Conservation (phyloP, 2,797 vertebrate genomes). For the Onychomys leucogaster region DNA sequence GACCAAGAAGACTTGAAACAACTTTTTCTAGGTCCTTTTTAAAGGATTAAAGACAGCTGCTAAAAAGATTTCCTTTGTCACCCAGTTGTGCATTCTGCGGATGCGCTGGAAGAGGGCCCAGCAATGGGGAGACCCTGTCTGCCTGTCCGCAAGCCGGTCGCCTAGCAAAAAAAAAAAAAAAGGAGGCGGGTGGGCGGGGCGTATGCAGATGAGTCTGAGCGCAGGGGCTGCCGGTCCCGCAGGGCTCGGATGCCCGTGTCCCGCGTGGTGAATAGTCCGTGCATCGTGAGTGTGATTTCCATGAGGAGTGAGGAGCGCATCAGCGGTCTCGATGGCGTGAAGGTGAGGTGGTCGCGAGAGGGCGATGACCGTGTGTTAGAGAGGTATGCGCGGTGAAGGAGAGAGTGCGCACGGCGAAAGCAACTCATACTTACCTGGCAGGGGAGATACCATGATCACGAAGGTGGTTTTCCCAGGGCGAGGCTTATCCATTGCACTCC, state of each 20-base stretch:
- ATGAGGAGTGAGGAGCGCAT: fast-evolving
- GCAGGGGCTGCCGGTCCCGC: not conserved
- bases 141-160: not conserved
- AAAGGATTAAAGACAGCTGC: too few species aligned
- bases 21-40: not conserved
- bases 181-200: not conserved
- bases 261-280: not conserved
- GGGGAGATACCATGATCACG: not conserved
- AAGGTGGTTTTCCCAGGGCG: not conserved
- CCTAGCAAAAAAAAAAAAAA: not conserved
- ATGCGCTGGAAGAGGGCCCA: not conserved
- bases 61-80: too few species aligned
- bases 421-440: not conserved
- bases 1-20: not conserved
- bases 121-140: not conserved
- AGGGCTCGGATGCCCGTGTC: not conserved
- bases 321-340: not conserved
- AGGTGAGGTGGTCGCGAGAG: fast-evolving
- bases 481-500: not conserved
- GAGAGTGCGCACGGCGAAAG: fast-evolving
- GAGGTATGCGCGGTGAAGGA: not conserved
- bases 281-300: not conserved
- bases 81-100: too few species aligned
- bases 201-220: not conserved
- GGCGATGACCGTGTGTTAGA: not conserved